Percentiles rank a stretch among this genome's conserved stretches.
phyloP scores from a whole-genome alignment of 1,140 invertebrate genomes.

The Sitodiplosis mosellana region DNA sequence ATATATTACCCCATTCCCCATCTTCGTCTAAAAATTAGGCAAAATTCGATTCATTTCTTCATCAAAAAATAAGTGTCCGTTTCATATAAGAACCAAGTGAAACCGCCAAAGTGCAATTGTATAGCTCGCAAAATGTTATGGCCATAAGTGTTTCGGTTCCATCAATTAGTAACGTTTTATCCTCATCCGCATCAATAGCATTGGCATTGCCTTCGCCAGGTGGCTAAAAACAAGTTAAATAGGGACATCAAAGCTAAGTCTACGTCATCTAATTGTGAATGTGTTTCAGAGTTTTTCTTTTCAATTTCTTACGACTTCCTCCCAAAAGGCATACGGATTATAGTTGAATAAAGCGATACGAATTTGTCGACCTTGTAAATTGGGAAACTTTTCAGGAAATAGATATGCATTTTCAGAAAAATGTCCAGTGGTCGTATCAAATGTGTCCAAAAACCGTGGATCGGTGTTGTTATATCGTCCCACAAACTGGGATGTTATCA shows the following conservation, averaged over 20 bases:
- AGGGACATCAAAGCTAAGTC: too few species aligned
- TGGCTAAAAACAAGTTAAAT: background rate
- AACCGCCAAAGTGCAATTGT: conserved; percentile 1
- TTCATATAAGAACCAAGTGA: conserved; percentile 1
- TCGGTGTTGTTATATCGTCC: background rate
- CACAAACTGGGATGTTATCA: conserved; percentile 5
- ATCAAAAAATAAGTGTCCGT: too few species aligned
- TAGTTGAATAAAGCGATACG: conserved; percentile 13
- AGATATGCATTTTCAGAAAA: conserved; percentile 5
- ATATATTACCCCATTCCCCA: conserved; percentile 39
- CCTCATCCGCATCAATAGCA: background rate
- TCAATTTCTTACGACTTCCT: conserved; percentile 4
- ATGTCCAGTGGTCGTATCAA: background rate
- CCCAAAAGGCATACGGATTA: conserved; percentile 12
- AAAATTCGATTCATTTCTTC: background rate
- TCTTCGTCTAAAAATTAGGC: conserved; percentile 20
- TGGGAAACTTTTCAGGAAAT: conserved; percentile 12
- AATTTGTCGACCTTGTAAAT: conserved; percentile 9
- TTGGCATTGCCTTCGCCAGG: background rate
- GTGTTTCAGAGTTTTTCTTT: too few species aligned
- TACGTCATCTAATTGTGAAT: too few species aligned
- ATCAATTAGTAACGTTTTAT: conserved; percentile 7
- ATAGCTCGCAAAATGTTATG: conserved; percentile 12
- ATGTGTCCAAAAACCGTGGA: background rate
- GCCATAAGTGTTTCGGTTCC: conserved; percentile 25